A percentile compares a stretch with the other conserved stretches of the same genome.
phyloP scores from a whole-genome alignment of 2,797 vertebrate species.

The Anas georgica region DNA sequence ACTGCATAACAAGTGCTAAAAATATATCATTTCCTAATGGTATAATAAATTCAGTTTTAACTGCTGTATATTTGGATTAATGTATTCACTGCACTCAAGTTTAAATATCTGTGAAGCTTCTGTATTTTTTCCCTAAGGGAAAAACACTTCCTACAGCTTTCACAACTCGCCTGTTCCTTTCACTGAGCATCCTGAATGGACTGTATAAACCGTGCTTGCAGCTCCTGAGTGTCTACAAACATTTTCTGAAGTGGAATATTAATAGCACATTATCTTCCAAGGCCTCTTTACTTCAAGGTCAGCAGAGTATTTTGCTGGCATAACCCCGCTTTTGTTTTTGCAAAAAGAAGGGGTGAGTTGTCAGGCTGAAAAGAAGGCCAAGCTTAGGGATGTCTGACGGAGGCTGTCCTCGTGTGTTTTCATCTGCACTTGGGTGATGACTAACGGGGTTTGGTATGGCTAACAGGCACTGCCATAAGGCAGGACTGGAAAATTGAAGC shows the following conservation, averaged over 20 bases:
- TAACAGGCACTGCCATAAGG: accelerated
- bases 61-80: background rate
- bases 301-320: background rate
- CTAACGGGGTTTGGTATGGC: background rate
- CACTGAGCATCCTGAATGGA: background rate
- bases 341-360: background rate
- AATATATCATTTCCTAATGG: background rate
- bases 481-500: background rate
- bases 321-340: background rate
- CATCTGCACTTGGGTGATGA: background rate
- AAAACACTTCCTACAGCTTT: slow-evolving; percentile 16
- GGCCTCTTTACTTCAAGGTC: background rate
- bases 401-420: background rate
- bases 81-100: background rate
- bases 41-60: slow-evolving; percentile 16
- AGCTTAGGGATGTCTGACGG: background rate
- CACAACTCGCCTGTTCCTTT: background rate
- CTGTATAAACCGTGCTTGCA: background rate
- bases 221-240: background rate
- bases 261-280: background rate
- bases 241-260: background rate
- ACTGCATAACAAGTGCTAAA: background rate
- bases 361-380: background rate
- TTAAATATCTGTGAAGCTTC: slow-evolving; percentile 2
- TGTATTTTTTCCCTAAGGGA: background rate